These are phyloP conservation scores for Hucho hucho DNA, from an alignment of 2,113 vertebrate genomes.

Conservation along the genomic window DNA sequence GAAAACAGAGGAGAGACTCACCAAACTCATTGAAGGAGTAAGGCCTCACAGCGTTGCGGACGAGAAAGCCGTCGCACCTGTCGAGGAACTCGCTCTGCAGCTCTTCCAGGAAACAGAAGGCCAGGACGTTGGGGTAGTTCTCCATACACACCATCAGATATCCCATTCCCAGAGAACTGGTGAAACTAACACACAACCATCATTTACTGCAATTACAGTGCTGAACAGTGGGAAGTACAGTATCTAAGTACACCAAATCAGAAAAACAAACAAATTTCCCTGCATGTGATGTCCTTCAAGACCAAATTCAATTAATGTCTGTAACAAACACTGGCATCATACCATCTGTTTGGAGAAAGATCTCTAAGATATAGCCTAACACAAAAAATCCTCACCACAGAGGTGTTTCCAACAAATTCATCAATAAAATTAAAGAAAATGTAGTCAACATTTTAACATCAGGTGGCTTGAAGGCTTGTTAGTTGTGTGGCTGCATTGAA, in stretches of 20 bases:
- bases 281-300: too few relatives aligned
- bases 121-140: conserved; percentile 90
- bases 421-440: too few relatives aligned
- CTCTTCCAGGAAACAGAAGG: conserved; percentile 98
- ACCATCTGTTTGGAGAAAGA: too few relatives aligned
- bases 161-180: conserved; percentile 91
- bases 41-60: conserved; percentile 85
- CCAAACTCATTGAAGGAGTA: conserved; percentile 98
- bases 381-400: too few relatives aligned
- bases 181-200: conserved; percentile 78
- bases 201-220: background rate
- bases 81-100: conserved; percentile 95
- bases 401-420: too few relatives aligned
- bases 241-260: too few relatives aligned
- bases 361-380: too few relatives aligned
- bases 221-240: too few relatives aligned
- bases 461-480: background rate
- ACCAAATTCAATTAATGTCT: too few relatives aligned
- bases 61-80: conserved; percentile 87
- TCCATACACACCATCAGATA: conserved; percentile 95
- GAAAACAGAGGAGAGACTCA: conserved; percentile 66
- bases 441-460: background rate
- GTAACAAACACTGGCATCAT: too few relatives aligned
- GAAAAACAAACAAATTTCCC: too few relatives aligned
- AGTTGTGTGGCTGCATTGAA: background rate